phyloP scores from a whole-genome alignment of 2,888 invertebrate species.

The Mantis religiosa region DNA sequence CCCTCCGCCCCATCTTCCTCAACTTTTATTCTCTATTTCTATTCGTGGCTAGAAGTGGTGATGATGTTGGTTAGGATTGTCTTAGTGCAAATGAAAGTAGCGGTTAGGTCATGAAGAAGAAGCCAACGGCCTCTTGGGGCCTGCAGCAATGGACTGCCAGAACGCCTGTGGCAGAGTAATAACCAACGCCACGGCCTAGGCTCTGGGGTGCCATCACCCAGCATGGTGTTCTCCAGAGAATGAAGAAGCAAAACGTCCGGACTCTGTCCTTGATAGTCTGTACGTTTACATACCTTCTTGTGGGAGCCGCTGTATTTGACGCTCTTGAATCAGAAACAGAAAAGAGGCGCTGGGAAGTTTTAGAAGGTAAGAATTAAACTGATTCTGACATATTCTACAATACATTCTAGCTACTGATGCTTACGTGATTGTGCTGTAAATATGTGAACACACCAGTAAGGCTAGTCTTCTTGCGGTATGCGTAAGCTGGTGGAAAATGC shows the following conservation, averaged over 20 bases:
- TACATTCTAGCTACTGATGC: too few species aligned
- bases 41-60: not conserved
- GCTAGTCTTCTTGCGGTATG: too few species aligned
- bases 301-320: slow-evolving; percentile 99
- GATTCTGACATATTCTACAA: not conserved
- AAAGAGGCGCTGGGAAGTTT: slow-evolving; percentile 79
- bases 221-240: slow-evolving; percentile 66
- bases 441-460: too few species aligned
- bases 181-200: slow-evolving; percentile 29
- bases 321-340: slow-evolving; percentile 97
- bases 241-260: slow-evolving; percentile 99
- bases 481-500: too few species aligned
- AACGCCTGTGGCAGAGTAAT: not conserved
- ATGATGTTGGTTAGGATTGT: not conserved
- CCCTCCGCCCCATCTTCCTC: not conserved
- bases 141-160: not conserved
- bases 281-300: slow-evolving; percentile 98
- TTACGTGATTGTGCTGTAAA: too few species aligned
- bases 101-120: not conserved
- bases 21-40: too few species aligned
- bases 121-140: not conserved
- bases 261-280: slow-evolving; percentile 99
- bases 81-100: not conserved
- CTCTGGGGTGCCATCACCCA: slow-evolving; percentile 27
- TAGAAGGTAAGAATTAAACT: slow-evolving; percentile 63